Conservation (phyloP, 2,113 vertebrate genomes). For the Sinosuthora webbiana region DNA sequence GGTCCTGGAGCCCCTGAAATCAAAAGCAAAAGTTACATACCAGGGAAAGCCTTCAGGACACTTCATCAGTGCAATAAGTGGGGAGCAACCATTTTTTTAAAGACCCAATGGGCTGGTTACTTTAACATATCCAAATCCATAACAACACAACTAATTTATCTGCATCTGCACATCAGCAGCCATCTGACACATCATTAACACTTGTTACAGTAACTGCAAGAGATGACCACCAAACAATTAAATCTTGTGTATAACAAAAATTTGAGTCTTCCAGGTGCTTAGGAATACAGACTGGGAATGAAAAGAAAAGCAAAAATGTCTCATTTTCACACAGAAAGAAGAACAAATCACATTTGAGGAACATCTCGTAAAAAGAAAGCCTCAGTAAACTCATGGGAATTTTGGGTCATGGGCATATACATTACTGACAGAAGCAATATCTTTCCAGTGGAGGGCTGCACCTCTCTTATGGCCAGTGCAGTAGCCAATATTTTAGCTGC, state of each 20-base stretch:
- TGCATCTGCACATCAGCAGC: neutral
- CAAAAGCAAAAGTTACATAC: neutral
- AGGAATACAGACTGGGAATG: neutral
- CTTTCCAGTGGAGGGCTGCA: neutral
- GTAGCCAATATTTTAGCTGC: neutral
- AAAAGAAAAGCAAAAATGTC: neutral
- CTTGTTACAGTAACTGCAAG: neutral
- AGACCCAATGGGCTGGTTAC: neutral
- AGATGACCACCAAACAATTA: neutral
- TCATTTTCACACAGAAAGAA: neutral
- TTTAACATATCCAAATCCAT: neutral
- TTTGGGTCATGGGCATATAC: neutral
- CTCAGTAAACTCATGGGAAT: neutral
- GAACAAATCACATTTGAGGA: neutral
- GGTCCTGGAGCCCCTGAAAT: conserved; percentile 85
- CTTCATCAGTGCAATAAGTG: neutral
- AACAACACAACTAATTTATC: neutral
- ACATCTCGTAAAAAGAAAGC: neutral
- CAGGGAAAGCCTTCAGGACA: neutral
- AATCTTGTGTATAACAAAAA: neutral
- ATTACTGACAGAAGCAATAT: neutral
- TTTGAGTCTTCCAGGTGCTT: neutral
- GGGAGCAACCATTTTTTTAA: neutral
- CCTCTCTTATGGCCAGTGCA: neutral
- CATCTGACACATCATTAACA: neutral